Conservation (phyloP, 2,113 vertebrate genomes). For the Prionailurus viverrinus region DNA sequence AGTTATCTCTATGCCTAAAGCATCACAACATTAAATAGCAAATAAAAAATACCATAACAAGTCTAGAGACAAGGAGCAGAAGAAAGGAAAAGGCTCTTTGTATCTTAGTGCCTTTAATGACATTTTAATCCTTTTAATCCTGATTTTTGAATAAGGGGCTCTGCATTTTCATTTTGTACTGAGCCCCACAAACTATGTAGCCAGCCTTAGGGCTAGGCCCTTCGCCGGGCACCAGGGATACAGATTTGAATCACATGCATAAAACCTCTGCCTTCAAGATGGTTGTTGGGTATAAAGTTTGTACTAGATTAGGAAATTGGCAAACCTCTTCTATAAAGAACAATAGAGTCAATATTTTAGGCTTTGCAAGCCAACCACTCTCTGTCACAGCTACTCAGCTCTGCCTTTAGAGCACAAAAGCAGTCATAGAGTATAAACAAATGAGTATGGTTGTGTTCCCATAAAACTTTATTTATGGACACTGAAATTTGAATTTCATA, state of each 20-base stretch:
- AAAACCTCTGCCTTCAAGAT: not conserved
- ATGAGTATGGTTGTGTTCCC: not conserved
- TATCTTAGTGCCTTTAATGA: not conserved
- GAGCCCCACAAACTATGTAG: not conserved
- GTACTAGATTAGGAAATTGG: not conserved
- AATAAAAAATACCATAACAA: not conserved
- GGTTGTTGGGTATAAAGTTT: slow-evolving; percentile 12
- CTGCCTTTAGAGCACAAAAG: not conserved
- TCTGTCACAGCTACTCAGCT: not conserved
- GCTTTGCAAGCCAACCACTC: not conserved
- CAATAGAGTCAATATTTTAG: slow-evolving; percentile 30
- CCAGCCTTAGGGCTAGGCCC: not conserved
- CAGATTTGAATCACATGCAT: not conserved
- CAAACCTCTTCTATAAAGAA: not conserved
- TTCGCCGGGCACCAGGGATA: not conserved
- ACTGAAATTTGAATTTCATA: slow-evolving; percentile 28
- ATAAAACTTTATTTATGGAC: slow-evolving; percentile 31
- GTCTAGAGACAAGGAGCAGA: not conserved
- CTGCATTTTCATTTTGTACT: slow-evolving; percentile 9
- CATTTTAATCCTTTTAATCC: not conserved
- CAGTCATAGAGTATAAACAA: not conserved
- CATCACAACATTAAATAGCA: not conserved
- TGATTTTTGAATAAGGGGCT: not conserved
- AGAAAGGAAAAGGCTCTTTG: not conserved
- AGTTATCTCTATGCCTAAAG: not conserved